Evolutionary conservation across 2,797 vertebrate genomes (phyloP).

Genomic region (Megaceryle alcyon): DNA sequence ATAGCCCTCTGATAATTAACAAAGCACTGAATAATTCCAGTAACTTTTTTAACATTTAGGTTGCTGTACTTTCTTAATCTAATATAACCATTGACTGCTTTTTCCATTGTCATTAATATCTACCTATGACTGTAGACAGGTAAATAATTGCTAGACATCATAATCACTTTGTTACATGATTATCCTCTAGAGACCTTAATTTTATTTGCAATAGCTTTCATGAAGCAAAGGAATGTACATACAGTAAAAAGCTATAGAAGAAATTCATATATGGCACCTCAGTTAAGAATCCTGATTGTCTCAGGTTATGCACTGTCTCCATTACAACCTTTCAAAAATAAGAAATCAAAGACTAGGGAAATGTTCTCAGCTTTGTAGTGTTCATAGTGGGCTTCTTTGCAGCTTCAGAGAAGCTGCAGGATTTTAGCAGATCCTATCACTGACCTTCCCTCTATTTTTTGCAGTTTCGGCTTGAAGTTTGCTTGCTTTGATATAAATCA

Average conservation of each 20-base stretch:
- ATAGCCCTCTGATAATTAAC: neutral
- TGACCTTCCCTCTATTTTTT: constrained; percentile 51
- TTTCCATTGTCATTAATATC: neutral
- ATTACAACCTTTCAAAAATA: constrained; percentile 33
- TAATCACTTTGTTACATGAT: neutral
- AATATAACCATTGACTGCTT: neutral
- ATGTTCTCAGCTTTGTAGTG: constrained; percentile 38
- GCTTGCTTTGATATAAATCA: constrained; percentile 64
- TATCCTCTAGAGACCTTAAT: neutral
- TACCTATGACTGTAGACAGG: neutral
- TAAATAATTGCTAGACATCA: neutral
- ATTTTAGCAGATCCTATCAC: constrained; percentile 33
- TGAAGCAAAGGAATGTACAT: neutral
- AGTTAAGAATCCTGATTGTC: neutral
- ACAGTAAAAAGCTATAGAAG: neutral
- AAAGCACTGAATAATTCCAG: neutral
- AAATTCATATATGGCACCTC: neutral
- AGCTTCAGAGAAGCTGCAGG: constrained; percentile 30
- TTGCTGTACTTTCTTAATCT: neutral
- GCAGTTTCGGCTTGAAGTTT: constrained; percentile 61
- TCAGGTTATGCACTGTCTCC: constrained; percentile 1
- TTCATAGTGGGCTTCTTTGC: neutral
- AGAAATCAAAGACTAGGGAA: constrained; percentile 49
- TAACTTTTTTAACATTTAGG: neutral
- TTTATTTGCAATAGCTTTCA: constrained; percentile 2